Conservation (phyloP, 1,140 invertebrate species). For the Zaprionus taronus region DNA sequence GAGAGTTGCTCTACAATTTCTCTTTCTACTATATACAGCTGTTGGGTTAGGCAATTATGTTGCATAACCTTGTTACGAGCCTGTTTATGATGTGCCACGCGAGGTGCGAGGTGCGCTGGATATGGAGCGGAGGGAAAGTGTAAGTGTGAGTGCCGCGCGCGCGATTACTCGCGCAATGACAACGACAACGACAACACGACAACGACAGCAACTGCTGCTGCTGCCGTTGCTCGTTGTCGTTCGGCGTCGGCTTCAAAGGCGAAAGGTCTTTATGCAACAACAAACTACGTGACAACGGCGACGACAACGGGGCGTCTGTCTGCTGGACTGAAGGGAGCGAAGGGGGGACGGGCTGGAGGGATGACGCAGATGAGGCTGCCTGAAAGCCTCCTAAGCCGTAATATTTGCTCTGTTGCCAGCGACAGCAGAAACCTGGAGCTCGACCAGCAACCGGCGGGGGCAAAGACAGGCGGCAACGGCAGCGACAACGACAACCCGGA, state of each 20-base stretch:
- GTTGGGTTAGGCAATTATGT: conserved; percentile 35
- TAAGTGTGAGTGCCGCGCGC: conserved; percentile 23
- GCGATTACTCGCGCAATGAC: conserved; percentile 29
- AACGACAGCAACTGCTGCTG: conserved; percentile 1
- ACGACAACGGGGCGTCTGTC: conserved; percentile 20
- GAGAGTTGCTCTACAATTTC: conserved; percentile 5
- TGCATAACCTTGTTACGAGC: conserved; percentile 37
- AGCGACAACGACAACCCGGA: neutral
- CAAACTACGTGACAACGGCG: conserved; percentile 26
- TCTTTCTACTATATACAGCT: neutral
- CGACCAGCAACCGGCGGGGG: neutral
- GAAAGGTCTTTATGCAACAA: conserved; percentile 49
- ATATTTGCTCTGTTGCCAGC: conserved; percentile 62
- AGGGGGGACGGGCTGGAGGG: conserved; percentile 14
- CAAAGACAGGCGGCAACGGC: neutral
- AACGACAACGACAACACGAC: conserved; percentile 2
- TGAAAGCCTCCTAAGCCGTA: conserved; percentile 63
- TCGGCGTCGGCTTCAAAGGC: conserved; percentile 41
- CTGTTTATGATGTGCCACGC: conserved; percentile 34
- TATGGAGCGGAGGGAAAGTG: neutral
- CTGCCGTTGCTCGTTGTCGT: neutral
- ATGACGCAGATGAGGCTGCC: conserved; percentile 50
- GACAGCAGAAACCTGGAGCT: conserved; percentile 21
- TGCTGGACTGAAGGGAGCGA: neutral
- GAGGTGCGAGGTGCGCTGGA: neutral